Evolutionary conservation across 1,140 invertebrate genomes (phyloP).

Genomic region (Hermatobates lingyangjiaoensis): DNA sequence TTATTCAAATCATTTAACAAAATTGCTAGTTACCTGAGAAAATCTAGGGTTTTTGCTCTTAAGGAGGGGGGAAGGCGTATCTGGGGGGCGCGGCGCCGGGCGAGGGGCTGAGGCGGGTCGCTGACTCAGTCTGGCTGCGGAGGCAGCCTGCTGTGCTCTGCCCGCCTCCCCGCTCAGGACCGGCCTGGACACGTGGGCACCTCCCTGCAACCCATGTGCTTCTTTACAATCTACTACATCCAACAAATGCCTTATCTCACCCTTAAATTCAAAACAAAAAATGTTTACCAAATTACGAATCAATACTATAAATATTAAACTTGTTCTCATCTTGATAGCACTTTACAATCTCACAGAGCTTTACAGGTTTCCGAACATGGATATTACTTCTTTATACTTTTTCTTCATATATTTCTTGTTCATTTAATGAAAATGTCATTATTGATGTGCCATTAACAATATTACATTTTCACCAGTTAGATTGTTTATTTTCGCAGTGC

Average conservation of each 20-base stretch:
- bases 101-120: not conserved
- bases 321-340: too few species aligned
- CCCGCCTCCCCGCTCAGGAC: not conserved
- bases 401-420: too few species aligned
- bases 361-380: too few species aligned
- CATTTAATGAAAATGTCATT: too few species aligned
- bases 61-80: not conserved
- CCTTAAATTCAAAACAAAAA: not conserved
- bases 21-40: conserved; percentile 1
- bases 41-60: conserved; percentile 1
- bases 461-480: too few species aligned
- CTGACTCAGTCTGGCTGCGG: not conserved
- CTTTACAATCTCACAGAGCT: too few species aligned
- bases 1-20: not conserved
- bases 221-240: not conserved
- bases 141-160: not conserved
- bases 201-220: not conserved
- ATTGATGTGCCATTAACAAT: too few species aligned
- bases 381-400: too few species aligned
- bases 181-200: not conserved
- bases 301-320: not conserved
- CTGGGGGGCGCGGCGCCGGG: not conserved
- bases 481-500: too few species aligned
- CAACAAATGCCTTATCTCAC: not conserved
- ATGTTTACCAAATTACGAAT: not conserved